phyloP scores from a whole-genome alignment of 2,888 invertebrate species.

The Leucania comma region DNA sequence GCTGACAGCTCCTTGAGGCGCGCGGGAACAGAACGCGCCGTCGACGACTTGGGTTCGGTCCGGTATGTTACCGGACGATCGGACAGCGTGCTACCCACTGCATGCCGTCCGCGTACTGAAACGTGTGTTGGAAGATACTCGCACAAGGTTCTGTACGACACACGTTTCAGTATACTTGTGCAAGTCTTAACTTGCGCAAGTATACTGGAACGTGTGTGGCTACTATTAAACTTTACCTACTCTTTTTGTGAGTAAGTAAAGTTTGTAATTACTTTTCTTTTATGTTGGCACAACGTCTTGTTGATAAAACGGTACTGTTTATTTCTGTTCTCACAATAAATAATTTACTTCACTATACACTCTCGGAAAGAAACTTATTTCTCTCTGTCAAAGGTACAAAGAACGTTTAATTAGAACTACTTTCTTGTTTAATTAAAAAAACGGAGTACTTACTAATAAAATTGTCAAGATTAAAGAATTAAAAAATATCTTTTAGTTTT shows the following conservation, averaged over 20 bases:
- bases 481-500: background rate
- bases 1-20: too few relatives aligned
- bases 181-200: too few relatives aligned
- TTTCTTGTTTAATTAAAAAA: constrained; percentile 16
- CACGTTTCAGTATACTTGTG: too few relatives aligned
- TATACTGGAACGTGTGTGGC: too few relatives aligned
- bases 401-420: constrained; percentile 9
- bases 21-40: too few relatives aligned
- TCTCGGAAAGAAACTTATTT: constrained; percentile 1
- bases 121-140: too few relatives aligned
- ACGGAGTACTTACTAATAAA: constrained; percentile 10
- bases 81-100: too few relatives aligned
- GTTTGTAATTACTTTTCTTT: background rate
- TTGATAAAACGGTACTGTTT: background rate
- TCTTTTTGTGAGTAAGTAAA: background rate
- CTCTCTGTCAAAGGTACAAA: background rate
- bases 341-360: background rate
- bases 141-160: too few relatives aligned
- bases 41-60: too few relatives aligned
- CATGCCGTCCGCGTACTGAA: too few relatives aligned
- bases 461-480: constrained; percentile 5
- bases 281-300: background rate
- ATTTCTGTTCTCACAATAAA: background rate
- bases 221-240: background rate
- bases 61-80: too few relatives aligned